Percentiles rank a stretch among this genome's conserved stretches.
These are phyloP conservation scores for Patiria miniata DNA, from an alignment of 35 echinoderm and acorn worm species.

Conservation along the genomic window DNA sequence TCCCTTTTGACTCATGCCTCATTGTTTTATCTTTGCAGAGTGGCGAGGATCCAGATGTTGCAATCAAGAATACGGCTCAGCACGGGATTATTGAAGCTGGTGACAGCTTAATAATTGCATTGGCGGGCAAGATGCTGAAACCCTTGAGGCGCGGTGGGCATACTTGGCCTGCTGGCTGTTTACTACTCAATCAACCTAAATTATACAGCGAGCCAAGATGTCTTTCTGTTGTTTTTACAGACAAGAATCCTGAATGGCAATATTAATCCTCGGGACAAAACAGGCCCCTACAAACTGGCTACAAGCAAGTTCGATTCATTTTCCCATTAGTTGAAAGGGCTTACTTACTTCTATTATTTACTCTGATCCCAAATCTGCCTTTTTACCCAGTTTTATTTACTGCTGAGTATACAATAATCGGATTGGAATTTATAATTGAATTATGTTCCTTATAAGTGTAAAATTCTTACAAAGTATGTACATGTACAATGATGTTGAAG, in stretches of 20 bases:
- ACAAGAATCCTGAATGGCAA: neutral
- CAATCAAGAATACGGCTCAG: neutral
- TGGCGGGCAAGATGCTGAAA: neutral
- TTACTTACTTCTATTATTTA: no score
- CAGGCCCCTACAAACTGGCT: neutral
- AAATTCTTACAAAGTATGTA: no score
- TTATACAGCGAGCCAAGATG: neutral
- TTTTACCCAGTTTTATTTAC: no score
- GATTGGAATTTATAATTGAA: no score
- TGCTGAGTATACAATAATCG: no score
- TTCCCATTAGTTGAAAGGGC: conserved; percentile 10
- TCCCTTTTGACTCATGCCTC: conserved; percentile 1
- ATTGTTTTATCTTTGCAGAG: neutral
- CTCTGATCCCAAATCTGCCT: no score
- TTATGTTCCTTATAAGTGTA: no score
- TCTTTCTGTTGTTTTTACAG: conserved; percentile 8
- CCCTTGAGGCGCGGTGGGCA: neutral
- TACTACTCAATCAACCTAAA: neutral
- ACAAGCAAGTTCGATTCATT: neutral
- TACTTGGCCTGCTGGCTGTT: conserved; percentile 15
- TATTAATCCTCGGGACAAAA: neutral
- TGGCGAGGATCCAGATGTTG: neutral
- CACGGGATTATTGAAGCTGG: neutral
- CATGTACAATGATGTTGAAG: no score
- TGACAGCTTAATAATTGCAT: conserved; percentile 8